Conservation (phyloP, 2,113 vertebrate genomes). For the Cynocephalus volans region DNA sequence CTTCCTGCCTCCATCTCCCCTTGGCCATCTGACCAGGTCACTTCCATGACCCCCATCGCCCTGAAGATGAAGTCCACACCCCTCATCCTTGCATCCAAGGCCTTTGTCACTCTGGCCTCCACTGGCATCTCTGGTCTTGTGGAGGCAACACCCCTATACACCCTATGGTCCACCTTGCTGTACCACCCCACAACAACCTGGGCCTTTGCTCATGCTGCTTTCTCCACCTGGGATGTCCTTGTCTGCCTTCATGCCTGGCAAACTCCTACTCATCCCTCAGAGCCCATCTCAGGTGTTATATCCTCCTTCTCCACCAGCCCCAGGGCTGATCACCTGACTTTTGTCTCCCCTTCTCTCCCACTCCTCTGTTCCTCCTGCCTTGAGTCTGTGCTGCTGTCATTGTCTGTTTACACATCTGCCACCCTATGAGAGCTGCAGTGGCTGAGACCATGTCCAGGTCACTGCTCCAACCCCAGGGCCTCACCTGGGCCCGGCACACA, state of each 20-base stretch:
- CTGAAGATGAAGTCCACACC: too few species aligned
- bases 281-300: neutral
- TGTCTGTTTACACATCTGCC: neutral
- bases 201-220: neutral
- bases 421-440: neutral
- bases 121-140: neutral
- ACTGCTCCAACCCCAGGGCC: neutral
- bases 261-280: neutral
- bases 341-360: neutral
- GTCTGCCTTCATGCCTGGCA: neutral
- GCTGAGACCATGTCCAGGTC: neutral
- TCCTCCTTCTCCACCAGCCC: neutral
- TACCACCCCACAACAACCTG: neutral
- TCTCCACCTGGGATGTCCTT: neutral
- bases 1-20: neutral
- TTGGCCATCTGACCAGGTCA: neutral
- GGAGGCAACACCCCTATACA: neutral
- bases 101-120: neutral
- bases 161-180: neutral
- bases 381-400: neutral
- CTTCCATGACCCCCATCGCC: too few species aligned
- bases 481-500: neutral
- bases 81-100: neutral
- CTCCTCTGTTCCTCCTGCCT: neutral
- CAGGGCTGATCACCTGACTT: neutral